Conservation (phyloP, 2,797 vertebrate genomes). For the Anolis apletophallus region DNA sequence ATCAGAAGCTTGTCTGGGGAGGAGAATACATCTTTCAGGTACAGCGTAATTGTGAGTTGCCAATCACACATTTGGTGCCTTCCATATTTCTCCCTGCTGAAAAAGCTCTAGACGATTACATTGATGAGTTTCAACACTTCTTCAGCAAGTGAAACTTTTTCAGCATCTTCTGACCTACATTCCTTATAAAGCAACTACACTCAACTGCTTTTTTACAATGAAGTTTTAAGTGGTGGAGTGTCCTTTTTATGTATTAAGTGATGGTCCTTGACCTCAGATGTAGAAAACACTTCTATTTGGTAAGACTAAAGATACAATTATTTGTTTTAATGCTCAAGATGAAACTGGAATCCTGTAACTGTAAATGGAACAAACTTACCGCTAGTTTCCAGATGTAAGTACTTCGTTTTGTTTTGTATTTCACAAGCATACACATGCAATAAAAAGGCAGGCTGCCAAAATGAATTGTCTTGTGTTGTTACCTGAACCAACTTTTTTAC, state of each 20-base stretch:
- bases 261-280: slow-evolving; percentile 56
- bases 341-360: slow-evolving; percentile 64
- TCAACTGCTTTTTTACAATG: slow-evolving; percentile 49
- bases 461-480: slow-evolving; percentile 23
- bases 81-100: slow-evolving; percentile 44
- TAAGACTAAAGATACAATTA: slow-evolving; percentile 38
- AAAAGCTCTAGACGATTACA: slow-evolving; percentile 31
- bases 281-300: slow-evolving; percentile 59
- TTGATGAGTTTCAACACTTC: slow-evolving; percentile 31
- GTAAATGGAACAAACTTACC: slow-evolving; percentile 70
- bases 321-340: slow-evolving; percentile 50
- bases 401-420: slow-evolving; percentile 57
- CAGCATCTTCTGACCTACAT: slow-evolving; percentile 42
- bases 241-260: slow-evolving; percentile 58
- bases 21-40: neutral
- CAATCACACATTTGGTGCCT: slow-evolving; percentile 59
- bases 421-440: slow-evolving; percentile 68
- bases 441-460: slow-evolving; percentile 73
- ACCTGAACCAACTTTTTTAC: neutral
- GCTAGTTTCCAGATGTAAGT: slow-evolving; percentile 53
- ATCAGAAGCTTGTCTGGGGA: slow-evolving; percentile 39
- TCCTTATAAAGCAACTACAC: slow-evolving; percentile 51
- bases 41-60: slow-evolving; percentile 8
- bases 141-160: slow-evolving; percentile 48
- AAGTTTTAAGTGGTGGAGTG: slow-evolving; percentile 64